Percentiles rank a stretch among this genome's conserved stretches.
phyloP scores from a whole-genome alignment of 2,113 vertebrate genomes.

The Paramormyrops kingsleyae region DNA sequence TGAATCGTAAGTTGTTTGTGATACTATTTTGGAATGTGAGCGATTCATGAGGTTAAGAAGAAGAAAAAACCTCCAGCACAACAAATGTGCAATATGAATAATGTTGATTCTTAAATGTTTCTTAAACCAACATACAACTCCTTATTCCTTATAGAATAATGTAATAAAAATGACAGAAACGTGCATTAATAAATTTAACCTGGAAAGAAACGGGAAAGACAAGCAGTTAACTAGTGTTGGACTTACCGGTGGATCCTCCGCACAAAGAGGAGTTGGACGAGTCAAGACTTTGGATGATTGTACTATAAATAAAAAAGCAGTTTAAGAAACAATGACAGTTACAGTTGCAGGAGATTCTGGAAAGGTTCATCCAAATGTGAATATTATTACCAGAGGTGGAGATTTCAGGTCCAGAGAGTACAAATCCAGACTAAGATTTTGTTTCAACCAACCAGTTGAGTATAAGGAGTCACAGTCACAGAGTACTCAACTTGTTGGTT shows the following conservation, averaged over 20 bases:
- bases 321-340: not conserved
- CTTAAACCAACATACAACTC: not conserved
- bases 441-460: too few relatives aligned
- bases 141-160: not conserved
- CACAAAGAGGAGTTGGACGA: slow-evolving; percentile 62
- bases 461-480: too few relatives aligned
- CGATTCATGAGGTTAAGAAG: not conserved
- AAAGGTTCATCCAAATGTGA: not conserved
- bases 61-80: not conserved
- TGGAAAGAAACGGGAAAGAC: not conserved
- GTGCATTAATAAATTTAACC: not conserved
- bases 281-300: slow-evolving; percentile 63
- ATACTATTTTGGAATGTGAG: not conserved
- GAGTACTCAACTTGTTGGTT: too few relatives aligned
- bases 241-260: slow-evolving; percentile 58
- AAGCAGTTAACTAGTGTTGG: not conserved
- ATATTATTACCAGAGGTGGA: not conserved
- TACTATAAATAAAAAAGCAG: slow-evolving; percentile 40
- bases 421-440: too few relatives aligned
- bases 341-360: not conserved
- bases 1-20: not conserved
- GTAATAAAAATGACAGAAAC: not conserved
- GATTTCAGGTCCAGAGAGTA: too few relatives aligned
- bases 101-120: not conserved
- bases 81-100: not conserved